Base-by-base conservation (phyloP, 2,797 vertebrate genomes). In the Euphonia xanthogaster region DNA sequence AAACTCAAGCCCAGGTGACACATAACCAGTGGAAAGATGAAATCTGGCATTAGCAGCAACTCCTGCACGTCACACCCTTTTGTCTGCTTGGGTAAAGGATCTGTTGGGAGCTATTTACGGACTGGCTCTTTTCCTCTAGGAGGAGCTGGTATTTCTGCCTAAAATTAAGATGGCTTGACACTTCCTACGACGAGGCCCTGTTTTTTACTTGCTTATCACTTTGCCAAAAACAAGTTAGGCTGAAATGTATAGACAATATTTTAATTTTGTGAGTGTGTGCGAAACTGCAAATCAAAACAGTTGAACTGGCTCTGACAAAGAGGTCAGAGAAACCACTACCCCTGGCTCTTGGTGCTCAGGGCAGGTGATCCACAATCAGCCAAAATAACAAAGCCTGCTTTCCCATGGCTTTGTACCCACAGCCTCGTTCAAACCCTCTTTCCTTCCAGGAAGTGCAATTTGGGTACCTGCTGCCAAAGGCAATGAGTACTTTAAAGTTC, bases 61-160 rank as follows among this genome's bases (percentile, higher is more conserved):
- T 95, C 93, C 71, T 66, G 88, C 86, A 85, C 11, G 7, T 92
- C 93, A 96, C 60, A 96, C 66, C 90, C 93, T 94, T 97, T 94
- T 96, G 95, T 94, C 93, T 96, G 82, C 85, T 63, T 76, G 82
- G 89, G 91, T 94, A 27, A 95, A 90, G 87, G 94, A 94, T 90
- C 93, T 95, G 95, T 57, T 93, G 83, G 73, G 78, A 94, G 93
- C 94, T 96, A 97, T 97, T 96, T 97, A 90, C 0, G 28, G 62
- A 88, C 82, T 94, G 91, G 87, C 94, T 91, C 83, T 93, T 96
- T 96, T 91, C 94, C 95, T 96, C 94, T 95, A 96, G 94, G 91
- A 95, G 96, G 95, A 95, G 95, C 96, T 95, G 96, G 96, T 97
- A 96, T 94, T 89, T 96, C 87, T 94, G 95, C 94, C 96, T 97